Evolutionary conservation across 2,888 invertebrate species (phyloP).

Genomic region (Leptothorax acervorum): DNA sequence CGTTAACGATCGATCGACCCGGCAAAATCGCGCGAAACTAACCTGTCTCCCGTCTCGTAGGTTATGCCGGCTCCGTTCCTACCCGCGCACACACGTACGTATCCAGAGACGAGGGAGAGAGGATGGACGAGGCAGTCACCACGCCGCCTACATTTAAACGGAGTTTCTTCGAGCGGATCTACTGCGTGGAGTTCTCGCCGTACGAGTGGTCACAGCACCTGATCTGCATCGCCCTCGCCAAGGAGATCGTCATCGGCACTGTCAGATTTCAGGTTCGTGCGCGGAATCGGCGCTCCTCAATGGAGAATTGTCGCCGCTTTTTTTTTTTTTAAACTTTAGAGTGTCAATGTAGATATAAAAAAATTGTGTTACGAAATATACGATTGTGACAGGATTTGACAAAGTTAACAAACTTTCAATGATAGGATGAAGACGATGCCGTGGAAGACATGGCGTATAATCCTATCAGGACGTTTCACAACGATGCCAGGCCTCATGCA

Average conservation of each 20-base stretch:
- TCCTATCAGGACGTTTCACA: conserved; percentile 87
- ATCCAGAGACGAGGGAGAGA: background rate
- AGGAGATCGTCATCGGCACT: conserved; percentile 87
- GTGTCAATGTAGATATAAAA: background rate
- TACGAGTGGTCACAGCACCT: conserved; percentile 90
- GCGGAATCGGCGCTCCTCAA: no score
- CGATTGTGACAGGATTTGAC: background rate
- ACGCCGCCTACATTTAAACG: conserved; percentile 85
- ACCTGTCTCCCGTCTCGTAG: conserved; percentile 56
- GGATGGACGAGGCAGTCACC: conserved; percentile 82
- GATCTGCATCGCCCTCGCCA: conserved; percentile 87
- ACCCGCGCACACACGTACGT: background rate
- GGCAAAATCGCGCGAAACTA: background rate
- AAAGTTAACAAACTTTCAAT: conserved; percentile 64
- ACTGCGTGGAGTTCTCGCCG: conserved; percentile 88
- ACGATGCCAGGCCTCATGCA: conserved; percentile 87
- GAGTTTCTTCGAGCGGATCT: conserved; percentile 87
- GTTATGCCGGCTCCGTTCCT: conserved; percentile 75
- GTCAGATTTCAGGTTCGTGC: conserved; percentile 86
- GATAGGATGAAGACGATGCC: conserved; percentile 86
- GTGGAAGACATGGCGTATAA: conserved; percentile 87
- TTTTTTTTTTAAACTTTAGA: background rate
- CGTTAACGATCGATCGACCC: background rate
- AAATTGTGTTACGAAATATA: background rate
- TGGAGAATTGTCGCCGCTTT: background rate